phyloP scores from a whole-genome alignment of 1,140 invertebrate genomes.

The Anastrepha ludens region DNA sequence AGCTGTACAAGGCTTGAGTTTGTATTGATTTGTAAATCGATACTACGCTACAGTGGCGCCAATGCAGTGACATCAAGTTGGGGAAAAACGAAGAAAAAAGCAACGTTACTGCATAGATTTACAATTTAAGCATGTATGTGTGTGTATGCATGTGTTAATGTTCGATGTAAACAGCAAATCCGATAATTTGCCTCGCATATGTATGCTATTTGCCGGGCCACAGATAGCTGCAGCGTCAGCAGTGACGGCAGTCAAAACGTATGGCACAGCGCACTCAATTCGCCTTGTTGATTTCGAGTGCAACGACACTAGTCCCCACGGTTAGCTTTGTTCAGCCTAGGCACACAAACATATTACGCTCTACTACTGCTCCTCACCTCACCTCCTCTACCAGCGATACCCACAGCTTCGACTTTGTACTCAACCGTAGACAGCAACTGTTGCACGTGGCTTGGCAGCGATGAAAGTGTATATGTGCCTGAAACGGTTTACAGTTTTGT shows the following conservation, averaged over 20 bases:
- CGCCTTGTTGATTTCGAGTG: slow-evolving; percentile 45
- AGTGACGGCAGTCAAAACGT: neutral
- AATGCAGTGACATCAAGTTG: neutral
- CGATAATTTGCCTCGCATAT: neutral
- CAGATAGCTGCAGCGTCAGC: neutral
- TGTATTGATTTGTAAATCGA: slow-evolving; percentile 49
- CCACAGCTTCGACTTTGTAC: slow-evolving; percentile 21
- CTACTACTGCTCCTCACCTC: too few species aligned
- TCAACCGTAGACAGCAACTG: slow-evolving; percentile 1
- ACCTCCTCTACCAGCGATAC: neutral
- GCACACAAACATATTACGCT: neutral
- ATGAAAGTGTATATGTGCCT: neutral
- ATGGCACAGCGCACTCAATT: neutral
- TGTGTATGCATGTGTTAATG: too few species aligned
- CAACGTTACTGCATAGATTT: neutral
- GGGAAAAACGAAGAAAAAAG: neutral
- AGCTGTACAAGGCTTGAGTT: neutral
- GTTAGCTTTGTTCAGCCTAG: neutral
- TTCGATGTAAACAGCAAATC: neutral
- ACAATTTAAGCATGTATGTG: too few species aligned
- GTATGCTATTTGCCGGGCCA: neutral
- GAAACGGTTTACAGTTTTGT: neutral
- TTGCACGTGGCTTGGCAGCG: slow-evolving; percentile 2
- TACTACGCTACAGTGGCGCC: slow-evolving; percentile 32
- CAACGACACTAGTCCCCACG: slow-evolving; percentile 29